Base-by-base conservation (phyloP, 2,797 vertebrate genomes). In the Alectoris magna region DNA sequence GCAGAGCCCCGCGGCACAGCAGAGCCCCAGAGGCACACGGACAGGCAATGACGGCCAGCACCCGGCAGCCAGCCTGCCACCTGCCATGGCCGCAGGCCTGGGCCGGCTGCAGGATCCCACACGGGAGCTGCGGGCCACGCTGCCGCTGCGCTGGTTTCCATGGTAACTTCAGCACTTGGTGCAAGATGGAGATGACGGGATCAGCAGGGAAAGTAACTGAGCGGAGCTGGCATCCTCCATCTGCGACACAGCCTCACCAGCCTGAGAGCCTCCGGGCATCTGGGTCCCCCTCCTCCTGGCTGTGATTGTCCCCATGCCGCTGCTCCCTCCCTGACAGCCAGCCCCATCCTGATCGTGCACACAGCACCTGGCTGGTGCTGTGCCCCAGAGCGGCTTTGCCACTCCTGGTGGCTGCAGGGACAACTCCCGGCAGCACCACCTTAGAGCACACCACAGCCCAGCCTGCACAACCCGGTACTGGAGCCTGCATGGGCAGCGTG, bases 131-230 rank as follows among this genome's bases (percentile, higher is more conserved):
- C 63, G 27, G 89, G 84, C 14, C 27, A 95, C 44, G 91, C 73
- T 53, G 93, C 91, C 58, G 36, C 93, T 85, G 46, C 78, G 73
- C 91, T 1, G 44, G 97, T 97, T 96, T 95, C 96, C 95, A 97
- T 97, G 96, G 88, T 53, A 4, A 97, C 96, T 89, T 95, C 96
- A 96, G 92, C 93, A 82, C 94, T 95, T 90, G 93, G 93, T 74
- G 26, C 1, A 74, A 94, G 95, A 96, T 94, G 93, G 92, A 89
- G 93, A 88, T 95, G 95, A 96, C 90, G 4, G 94, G 94, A 95
- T 94, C 95, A 95, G 92, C 78, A 93, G 78, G 90, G 80, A 81
- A 68, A 96, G 95, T 90, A 94, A 94, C 84, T 48, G 94, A 96
- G 95, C 5, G 2, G 91, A 95, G 85, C 88, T 74, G 94, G 85